phyloP scores from a whole-genome alignment of 2,888 invertebrate genomes.

The Drosophila acutilabella region DNA sequence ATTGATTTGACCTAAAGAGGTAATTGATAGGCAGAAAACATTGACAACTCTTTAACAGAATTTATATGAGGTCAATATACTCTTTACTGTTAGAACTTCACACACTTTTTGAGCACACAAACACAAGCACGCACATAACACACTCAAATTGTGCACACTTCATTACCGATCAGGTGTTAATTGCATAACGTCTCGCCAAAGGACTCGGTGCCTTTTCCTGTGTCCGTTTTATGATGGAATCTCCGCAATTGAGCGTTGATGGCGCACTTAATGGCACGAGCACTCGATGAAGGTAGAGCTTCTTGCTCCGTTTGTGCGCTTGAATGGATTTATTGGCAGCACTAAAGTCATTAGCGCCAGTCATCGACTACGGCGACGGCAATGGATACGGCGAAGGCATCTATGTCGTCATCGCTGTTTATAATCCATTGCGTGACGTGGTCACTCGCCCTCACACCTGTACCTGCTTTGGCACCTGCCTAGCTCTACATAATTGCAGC shows the following conservation, averaged over 20 bases:
- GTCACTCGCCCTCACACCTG: conserved; percentile 28
- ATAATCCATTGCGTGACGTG: conserved; percentile 54
- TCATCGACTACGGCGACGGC: conserved; percentile 30
- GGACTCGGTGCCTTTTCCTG: conserved; percentile 43
- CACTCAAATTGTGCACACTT: conserved; percentile 35
- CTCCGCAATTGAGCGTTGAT: conserved; percentile 68
- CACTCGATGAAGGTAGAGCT: conserved; percentile 55
- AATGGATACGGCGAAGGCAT: conserved; percentile 11
- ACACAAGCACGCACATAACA: conserved; percentile 3
- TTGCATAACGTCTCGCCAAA: conserved; percentile 46
- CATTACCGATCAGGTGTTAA: conserved; percentile 72
- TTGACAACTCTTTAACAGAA: background rate
- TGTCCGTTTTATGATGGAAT: conserved; percentile 60
- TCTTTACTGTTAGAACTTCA: background rate
- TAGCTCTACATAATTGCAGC: conserved; percentile 58
- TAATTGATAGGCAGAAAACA: background rate
- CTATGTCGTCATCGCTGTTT: conserved; percentile 1
- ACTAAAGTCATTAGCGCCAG: conserved; percentile 82
- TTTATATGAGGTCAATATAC: conserved; percentile 27
- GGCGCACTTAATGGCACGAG: conserved; percentile 63
- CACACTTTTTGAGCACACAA: background rate
- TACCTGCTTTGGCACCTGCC: conserved; percentile 35
- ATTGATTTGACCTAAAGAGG: no score
- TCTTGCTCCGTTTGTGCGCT: conserved; percentile 54
- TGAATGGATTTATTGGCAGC: conserved; percentile 78